These are phyloP conservation scores for Epinotia ramella DNA, from an alignment of 2,888 invertebrate genomes.

Conservation along the genomic window DNA sequence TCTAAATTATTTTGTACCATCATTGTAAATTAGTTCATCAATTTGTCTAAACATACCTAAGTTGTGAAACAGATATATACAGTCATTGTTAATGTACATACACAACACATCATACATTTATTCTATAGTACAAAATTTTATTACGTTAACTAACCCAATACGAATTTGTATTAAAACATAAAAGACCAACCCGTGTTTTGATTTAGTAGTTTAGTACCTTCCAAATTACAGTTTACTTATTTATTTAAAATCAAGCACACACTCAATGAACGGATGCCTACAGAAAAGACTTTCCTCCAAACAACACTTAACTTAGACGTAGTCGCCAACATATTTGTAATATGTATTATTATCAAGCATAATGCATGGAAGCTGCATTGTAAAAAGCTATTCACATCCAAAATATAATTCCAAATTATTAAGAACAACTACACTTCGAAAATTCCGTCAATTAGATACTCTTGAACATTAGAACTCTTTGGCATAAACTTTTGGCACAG, in stretches of 20 bases:
- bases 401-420: conserved; percentile 57
- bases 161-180: conserved; percentile 82
- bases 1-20: conserved; percentile 51
- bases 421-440: conserved; percentile 79
- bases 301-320: conserved; percentile 9
- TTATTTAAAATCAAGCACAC: conserved; percentile 34
- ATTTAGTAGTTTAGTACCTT: conserved; percentile 84
- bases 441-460: conserved; percentile 19
- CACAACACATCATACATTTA: conserved; percentile 35
- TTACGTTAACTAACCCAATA: conserved; percentile 74
- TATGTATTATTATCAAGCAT: conserved; percentile 25
- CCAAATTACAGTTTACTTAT: conserved; percentile 50
- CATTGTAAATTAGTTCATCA: conserved; percentile 50
- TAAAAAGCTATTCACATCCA: conserved; percentile 68
- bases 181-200: conserved; percentile 82
- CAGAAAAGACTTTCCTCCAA: neutral
- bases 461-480: conserved; percentile 3
- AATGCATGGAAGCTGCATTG: conserved; percentile 65
- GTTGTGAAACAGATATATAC: conserved; percentile 26
- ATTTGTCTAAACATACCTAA: conserved; percentile 4
- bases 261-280: neutral
- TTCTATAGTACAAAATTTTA: conserved; percentile 67
- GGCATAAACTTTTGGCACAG: conserved; percentile 16
- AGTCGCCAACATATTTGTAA: conserved; percentile 7
- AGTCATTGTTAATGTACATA: conserved; percentile 24